These are phyloP conservation scores for Lycodopsis pacificus DNA, from an alignment of 2,797 vertebrate genomes.

Conservation along the genomic window DNA sequence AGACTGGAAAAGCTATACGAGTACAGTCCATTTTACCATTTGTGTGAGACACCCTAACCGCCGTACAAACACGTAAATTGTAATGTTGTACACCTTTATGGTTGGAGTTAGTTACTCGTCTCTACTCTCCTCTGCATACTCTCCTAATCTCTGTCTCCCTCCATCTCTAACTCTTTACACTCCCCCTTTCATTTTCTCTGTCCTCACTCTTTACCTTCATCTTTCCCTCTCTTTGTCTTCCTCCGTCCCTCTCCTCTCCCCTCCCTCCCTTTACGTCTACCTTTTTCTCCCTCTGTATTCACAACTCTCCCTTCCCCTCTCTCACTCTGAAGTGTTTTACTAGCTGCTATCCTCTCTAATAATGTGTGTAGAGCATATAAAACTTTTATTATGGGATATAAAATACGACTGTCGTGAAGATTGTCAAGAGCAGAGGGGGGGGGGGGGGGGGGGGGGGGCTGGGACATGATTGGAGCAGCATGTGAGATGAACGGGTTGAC, in stretches of 20 bases:
- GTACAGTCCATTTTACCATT: too few relatives aligned
- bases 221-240: conserved; percentile 14
- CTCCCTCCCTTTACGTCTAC: conserved; percentile 13
- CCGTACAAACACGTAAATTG: neutral
- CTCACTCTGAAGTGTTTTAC: conserved; percentile 79
- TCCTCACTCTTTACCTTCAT: conserved; percentile 43
- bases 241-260: neutral
- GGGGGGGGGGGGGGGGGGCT: conserved; percentile 35
- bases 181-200: conserved; percentile 38
- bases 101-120: neutral
- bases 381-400: conserved; percentile 83
- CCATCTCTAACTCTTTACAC: conserved; percentile 40
- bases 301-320: conserved; percentile 67
- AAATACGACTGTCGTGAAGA: conserved; percentile 79
- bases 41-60: neutral
- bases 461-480: conserved; percentile 72
- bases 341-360: conserved; percentile 84
- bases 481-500: conserved; percentile 74
- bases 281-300: conserved; percentile 64
- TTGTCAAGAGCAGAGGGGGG: conserved; percentile 68
- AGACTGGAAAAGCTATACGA: too few relatives aligned
- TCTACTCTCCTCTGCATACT: conserved; percentile 20
- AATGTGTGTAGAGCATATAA: conserved; percentile 84
- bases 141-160: conserved; percentile 27
- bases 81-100: too few relatives aligned